A percentile compares a stretch with the other conserved stretches of the same genome.
Conservation (phyloP, 2,888 invertebrate genomes). For the Phalangium opilio region DNA sequence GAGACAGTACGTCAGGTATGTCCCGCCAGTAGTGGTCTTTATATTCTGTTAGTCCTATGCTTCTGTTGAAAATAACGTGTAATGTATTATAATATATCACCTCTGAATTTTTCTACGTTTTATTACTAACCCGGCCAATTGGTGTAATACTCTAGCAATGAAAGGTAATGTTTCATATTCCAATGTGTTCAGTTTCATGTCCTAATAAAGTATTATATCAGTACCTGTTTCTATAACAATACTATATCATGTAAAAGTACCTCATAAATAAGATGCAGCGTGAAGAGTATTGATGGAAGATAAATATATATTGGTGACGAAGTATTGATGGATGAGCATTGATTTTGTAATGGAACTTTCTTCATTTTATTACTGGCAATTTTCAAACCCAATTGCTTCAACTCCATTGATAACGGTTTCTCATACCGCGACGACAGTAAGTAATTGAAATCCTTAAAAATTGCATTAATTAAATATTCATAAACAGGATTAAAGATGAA, state of each 20-base stretch:
- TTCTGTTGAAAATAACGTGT: constrained; percentile 29
- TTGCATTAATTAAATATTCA: no score
- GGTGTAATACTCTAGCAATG: background rate
- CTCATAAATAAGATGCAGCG: constrained; percentile 77
- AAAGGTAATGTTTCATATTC: constrained; percentile 1
- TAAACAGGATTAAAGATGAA: no score
- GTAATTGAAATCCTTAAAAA: no score
- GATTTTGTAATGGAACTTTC: no score
- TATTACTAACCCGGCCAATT: constrained; percentile 2
- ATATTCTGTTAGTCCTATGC: constrained; percentile 54
- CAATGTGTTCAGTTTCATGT: constrained; percentile 47
- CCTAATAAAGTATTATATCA: background rate
- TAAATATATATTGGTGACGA: constrained; percentile 54
- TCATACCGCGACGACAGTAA: no score
- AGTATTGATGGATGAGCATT: constrained; percentile 37
- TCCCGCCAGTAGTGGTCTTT: constrained; percentile 70
- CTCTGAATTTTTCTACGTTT: no score
- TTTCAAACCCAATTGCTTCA: no score
- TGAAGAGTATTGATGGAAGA: constrained; percentile 55
- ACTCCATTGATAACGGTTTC: no score
- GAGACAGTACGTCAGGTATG: constrained; percentile 50
- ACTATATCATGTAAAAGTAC: constrained; percentile 22
- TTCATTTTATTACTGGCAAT: no score
- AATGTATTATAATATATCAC: no score
- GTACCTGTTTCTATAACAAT: no score